phyloP scores from a whole-genome alignment of 2,113 vertebrate species.

The Limnothrissa miodon region DNA sequence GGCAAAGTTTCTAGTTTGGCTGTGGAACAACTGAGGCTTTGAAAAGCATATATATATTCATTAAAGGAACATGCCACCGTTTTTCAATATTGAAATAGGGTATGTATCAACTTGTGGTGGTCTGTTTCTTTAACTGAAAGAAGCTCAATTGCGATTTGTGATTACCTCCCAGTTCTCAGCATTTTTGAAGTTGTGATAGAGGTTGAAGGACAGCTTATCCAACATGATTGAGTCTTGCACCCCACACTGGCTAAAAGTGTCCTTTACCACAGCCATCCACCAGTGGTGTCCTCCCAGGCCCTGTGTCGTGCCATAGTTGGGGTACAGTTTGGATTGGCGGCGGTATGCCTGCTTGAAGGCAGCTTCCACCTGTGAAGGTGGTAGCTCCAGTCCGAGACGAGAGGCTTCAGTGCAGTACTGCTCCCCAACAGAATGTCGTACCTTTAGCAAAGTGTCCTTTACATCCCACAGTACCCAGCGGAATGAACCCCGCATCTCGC shows the following conservation, averaged over 20 bases:
- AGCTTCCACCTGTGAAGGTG: constrained; percentile 58
- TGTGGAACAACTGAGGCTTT: no score
- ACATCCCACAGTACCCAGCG: constrained; percentile 89
- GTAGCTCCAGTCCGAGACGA: constrained; percentile 70
- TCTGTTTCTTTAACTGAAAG: no score
- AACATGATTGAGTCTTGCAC: constrained; percentile 68
- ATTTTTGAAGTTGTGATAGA: constrained; percentile 78
- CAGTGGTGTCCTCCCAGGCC: constrained; percentile 81
- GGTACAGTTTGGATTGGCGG: constrained; percentile 69
- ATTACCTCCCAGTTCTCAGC: constrained; percentile 81
- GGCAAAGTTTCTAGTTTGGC: no score
- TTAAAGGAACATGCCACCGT: no score
- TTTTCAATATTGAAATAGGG: no score
- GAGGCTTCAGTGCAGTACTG: constrained; percentile 80
- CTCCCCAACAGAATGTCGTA: constrained; percentile 77
- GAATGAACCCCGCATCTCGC: constrained; percentile 61
- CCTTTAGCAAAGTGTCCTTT: constrained; percentile 86
- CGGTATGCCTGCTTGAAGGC: constrained; percentile 71
- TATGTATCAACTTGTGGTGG: no score
- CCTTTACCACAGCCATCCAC: constrained; percentile 79
- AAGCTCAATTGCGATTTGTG: no score
- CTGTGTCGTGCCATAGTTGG: constrained; percentile 80
- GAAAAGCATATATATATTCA: no score
- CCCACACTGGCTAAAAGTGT: constrained; percentile 78
- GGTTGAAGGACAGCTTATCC: constrained; percentile 67